Conservation (phyloP, 1,140 invertebrate genomes). For the Teleopsis dalmanni region DNA sequence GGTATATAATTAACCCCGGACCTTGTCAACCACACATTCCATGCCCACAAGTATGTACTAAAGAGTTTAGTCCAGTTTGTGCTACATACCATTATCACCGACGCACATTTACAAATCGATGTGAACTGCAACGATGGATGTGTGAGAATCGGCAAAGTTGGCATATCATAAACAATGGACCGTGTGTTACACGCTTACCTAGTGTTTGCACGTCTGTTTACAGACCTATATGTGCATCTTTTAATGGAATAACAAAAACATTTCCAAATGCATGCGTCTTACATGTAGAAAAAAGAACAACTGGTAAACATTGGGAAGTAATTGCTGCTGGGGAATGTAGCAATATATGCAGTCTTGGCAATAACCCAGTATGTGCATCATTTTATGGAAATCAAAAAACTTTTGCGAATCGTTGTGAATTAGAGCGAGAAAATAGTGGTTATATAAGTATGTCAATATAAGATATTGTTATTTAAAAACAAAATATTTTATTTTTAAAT, state of each 20-base stretch:
- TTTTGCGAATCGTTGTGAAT: too few species aligned
- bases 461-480: too few species aligned
- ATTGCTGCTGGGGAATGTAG: background rate
- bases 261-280: slow-evolving; percentile 4
- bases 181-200: too few species aligned
- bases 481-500: too few species aligned
- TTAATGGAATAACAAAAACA: background rate
- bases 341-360: background rate
- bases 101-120: slow-evolving; percentile 3
- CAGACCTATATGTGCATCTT: slow-evolving; percentile 1
- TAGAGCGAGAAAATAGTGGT: too few species aligned
- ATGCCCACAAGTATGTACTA: slow-evolving; percentile 1
- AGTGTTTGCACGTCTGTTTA: background rate
- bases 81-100: background rate
- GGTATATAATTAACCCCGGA: background rate
- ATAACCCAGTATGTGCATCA: too few species aligned
- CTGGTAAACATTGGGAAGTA: background rate
- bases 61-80: background rate
- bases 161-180: slow-evolving; percentile 8
- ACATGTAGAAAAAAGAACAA: background rate
- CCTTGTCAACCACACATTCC: background rate
- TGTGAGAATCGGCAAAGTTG: slow-evolving; percentile 5
- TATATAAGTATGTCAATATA: too few species aligned
- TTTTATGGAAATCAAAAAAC: too few species aligned
- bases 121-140: background rate